phyloP scores from a whole-genome alignment of 1,140 invertebrate genomes.

The Microplitis demolitor region DNA sequence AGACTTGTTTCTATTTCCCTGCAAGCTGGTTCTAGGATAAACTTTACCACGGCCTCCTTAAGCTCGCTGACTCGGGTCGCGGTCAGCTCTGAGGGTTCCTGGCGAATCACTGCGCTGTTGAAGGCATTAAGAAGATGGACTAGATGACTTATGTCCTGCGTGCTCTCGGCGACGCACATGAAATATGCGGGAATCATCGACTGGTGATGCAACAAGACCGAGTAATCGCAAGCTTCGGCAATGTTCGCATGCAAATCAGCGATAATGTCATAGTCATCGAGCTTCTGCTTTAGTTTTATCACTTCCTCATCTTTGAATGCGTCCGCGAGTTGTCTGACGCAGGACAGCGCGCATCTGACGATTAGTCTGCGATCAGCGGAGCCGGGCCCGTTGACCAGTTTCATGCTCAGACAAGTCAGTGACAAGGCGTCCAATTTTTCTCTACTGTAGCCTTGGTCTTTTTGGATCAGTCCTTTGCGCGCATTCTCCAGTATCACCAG shows the following conservation, averaged over 20 bases:
- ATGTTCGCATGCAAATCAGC: slow-evolving; percentile 49
- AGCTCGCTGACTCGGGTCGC: slow-evolving; percentile 38
- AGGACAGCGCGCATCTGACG: slow-evolving; percentile 64
- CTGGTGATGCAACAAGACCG: slow-evolving; percentile 53
- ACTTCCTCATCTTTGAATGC: slow-evolving; percentile 53
- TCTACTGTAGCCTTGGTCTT: slow-evolving; percentile 68
- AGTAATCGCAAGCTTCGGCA: slow-evolving; percentile 50
- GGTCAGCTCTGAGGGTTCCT: slow-evolving; percentile 38
- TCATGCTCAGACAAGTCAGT: slow-evolving; percentile 67
- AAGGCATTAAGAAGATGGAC: slow-evolving; percentile 52
- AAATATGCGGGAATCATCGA: slow-evolving; percentile 56
- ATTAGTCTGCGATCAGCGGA: slow-evolving; percentile 66
- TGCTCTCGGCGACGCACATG: slow-evolving; percentile 42
- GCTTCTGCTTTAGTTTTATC: slow-evolving; percentile 44
- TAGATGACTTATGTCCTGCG: slow-evolving; percentile 46
- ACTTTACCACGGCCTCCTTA: slow-evolving; percentile 53
- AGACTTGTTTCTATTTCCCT: slow-evolving; percentile 90
- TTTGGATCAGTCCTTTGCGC: slow-evolving; percentile 60
- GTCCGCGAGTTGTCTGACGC: slow-evolving; percentile 58
- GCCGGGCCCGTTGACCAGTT: slow-evolving; percentile 66
- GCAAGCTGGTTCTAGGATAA: slow-evolving; percentile 77
- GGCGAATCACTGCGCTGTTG: slow-evolving; percentile 44
- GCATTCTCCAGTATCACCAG: slow-evolving; percentile 62
- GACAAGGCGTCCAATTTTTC: slow-evolving; percentile 70
- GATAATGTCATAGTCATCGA: slow-evolving; percentile 54